Evolutionary conservation across 1,140 invertebrate genomes (phyloP).

Genomic region (Arctopsyche grandis): DNA sequence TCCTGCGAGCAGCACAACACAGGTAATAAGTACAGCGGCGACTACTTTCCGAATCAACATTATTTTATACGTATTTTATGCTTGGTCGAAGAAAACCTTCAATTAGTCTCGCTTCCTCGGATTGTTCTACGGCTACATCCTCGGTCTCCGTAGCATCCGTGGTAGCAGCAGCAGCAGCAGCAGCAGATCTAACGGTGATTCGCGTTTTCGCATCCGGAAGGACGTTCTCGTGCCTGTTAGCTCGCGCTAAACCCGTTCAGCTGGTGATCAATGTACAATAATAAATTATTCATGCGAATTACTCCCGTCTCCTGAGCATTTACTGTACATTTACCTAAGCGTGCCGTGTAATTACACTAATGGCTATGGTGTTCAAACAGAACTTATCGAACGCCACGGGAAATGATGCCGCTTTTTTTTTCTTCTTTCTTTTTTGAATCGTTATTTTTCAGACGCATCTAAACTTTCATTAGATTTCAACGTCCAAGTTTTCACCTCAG

Average conservation of each 20-base stretch:
- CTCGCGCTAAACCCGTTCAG: background rate
- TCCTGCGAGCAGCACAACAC: background rate
- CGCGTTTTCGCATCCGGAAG: slow-evolving; percentile 14
- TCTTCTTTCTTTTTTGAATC: too few species aligned
- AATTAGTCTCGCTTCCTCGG: background rate
- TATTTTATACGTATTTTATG: background rate
- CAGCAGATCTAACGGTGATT: slow-evolving; percentile 5
- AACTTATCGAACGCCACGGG: too few species aligned
- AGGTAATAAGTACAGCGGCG: background rate
- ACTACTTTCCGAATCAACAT: background rate
- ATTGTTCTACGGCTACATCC: background rate
- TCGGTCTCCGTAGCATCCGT: background rate
- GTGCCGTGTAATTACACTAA: slow-evolving; percentile 3
- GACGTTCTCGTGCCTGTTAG: background rate
- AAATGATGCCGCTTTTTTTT: too few species aligned
- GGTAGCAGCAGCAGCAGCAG: background rate
- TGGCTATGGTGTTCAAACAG: background rate
- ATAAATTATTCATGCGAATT: slow-evolving; percentile 17
- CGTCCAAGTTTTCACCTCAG: too few species aligned
- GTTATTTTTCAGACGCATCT: too few species aligned
- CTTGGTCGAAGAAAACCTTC: background rate
- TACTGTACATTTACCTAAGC: background rate
- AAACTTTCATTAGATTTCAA: too few species aligned
- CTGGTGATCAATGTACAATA: background rate
- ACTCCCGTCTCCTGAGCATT: background rate